Conservation (phyloP, 2,888 invertebrate species). For the Sisyra terminalis region DNA sequence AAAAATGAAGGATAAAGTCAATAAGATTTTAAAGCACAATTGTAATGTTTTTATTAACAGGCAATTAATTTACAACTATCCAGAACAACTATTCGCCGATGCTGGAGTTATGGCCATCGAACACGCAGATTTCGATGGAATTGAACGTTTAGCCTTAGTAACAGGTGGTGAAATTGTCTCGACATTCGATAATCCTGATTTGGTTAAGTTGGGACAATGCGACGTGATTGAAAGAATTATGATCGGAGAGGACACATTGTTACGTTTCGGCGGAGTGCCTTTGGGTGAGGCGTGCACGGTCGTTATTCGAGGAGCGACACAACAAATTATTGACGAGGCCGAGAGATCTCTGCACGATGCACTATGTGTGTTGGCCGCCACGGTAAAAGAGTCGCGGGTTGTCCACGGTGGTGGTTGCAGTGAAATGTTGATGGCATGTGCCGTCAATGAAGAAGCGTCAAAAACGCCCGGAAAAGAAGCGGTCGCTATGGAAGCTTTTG, state of each 20-base stretch:
- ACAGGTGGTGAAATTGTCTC: slow-evolving; percentile 98
- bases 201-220: slow-evolving; percentile 86
- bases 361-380: slow-evolving; percentile 88
- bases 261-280: slow-evolving; percentile 89
- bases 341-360: slow-evolving; percentile 97
- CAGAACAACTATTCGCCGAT: slow-evolving; percentile 97
- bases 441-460: slow-evolving; percentile 66
- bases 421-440: slow-evolving; percentile 95
- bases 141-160: slow-evolving; percentile 91
- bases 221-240: slow-evolving; percentile 93
- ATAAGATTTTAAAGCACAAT: slow-evolving; percentile 85
- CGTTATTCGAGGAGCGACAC: slow-evolving; percentile 92
- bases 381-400: slow-evolving; percentile 82
- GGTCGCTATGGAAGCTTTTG: slow-evolving; percentile 92
- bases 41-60: slow-evolving; percentile 97
- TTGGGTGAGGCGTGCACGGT: slow-evolving; percentile 95
- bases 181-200: slow-evolving; percentile 88
- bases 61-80: slow-evolving; percentile 99
- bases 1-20: slow-evolving; percentile 99
- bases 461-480: slow-evolving; percentile 94
- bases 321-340: slow-evolving; percentile 97
- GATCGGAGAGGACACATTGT: slow-evolving; percentile 91
- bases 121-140: slow-evolving; percentile 99
- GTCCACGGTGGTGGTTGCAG: slow-evolving; percentile 89
- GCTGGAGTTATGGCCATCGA: slow-evolving; percentile 98